Conservation (phyloP, 2,888 invertebrate species). For the Oegoconia quadripuncta region DNA sequence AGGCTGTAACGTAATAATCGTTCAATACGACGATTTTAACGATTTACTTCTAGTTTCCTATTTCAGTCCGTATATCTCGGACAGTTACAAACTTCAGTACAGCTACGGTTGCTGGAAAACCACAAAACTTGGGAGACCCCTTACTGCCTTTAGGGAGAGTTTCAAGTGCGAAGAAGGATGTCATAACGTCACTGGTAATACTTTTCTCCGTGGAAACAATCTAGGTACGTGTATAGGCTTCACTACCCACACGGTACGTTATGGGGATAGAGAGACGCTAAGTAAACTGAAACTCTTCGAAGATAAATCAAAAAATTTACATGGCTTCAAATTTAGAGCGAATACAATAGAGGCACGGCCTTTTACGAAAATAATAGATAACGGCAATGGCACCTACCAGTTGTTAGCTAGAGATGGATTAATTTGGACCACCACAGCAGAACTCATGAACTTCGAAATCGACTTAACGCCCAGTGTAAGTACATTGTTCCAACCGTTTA, state of each 20-base stretch:
- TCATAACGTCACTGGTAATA: constrained; percentile 42
- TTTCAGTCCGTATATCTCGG: constrained; percentile 46
- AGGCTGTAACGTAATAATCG: constrained; percentile 43
- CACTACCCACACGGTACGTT: constrained; percentile 31
- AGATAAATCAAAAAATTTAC: constrained; percentile 50
- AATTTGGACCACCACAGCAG: constrained; percentile 53
- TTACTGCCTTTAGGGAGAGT: constrained; percentile 36
- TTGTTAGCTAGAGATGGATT: constrained; percentile 51
- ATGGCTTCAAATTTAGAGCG: constrained; percentile 45
- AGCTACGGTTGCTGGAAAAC: constrained; percentile 51
- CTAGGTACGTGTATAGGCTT: constrained; percentile 59
- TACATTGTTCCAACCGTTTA: constrained; percentile 40
- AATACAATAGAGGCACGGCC: constrained; percentile 43
- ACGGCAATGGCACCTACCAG: constrained; percentile 38
- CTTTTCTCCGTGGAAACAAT: constrained; percentile 39
- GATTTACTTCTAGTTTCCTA: constrained; percentile 32
- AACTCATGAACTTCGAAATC: constrained; percentile 57
- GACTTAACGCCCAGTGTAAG: constrained; percentile 39
- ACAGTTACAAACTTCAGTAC: constrained; percentile 33
- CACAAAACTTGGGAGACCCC: constrained; percentile 41
- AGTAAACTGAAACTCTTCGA: constrained; percentile 37
- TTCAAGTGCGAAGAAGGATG: constrained; percentile 50
- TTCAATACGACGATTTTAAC: constrained; percentile 39
- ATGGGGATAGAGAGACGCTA: constrained; percentile 23
- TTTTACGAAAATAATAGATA: constrained; percentile 38